phyloP scores from a whole-genome alignment of 2,113 vertebrate genomes.

The Nothocercus julius region DNA sequence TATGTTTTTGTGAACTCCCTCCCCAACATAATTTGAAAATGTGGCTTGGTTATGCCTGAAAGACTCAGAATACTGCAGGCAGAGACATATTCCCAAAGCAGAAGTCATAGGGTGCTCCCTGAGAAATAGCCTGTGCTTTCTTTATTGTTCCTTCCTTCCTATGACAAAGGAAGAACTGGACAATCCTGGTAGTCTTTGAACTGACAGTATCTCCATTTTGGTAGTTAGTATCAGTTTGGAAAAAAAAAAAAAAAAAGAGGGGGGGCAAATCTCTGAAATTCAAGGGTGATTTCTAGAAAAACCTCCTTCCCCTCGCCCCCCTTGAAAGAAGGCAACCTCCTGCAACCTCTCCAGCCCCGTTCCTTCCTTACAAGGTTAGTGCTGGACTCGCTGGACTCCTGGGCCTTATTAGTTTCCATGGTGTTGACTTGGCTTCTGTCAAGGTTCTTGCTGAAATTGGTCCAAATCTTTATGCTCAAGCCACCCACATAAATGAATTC shows the following conservation, averaged over 20 bases:
- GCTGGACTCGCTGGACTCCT: not conserved
- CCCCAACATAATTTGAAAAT: not conserved
- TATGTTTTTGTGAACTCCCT: not conserved
- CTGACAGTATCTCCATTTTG: not conserved
- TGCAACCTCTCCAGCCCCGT: not conserved
- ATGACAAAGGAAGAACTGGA: not conserved
- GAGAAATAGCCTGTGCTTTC: not conserved
- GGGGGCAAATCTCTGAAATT: conserved; percentile 17
- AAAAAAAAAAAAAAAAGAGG: not conserved
- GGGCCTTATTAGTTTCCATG: not conserved
- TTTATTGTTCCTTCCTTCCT: conserved; percentile 49
- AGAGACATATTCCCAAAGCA: not conserved
- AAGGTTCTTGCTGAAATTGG: conserved; percentile 5
- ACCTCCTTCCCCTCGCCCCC: not conserved
- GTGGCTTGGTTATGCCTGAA: conserved; percentile 3
- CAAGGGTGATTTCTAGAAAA: not conserved
- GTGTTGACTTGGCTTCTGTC: conserved; percentile 37
- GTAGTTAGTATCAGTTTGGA: not conserved
- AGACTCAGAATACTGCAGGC: not conserved
- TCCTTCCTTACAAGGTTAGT: not conserved
- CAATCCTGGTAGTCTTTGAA: not conserved
- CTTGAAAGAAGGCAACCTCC: not conserved
- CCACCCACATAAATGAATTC: not conserved
- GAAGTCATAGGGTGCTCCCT: not conserved
- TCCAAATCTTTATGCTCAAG: conserved; percentile 25